Evolutionary conservation across 2,888 invertebrate genomes (phyloP).

Genomic region (Cerastis rubricosa): DNA sequence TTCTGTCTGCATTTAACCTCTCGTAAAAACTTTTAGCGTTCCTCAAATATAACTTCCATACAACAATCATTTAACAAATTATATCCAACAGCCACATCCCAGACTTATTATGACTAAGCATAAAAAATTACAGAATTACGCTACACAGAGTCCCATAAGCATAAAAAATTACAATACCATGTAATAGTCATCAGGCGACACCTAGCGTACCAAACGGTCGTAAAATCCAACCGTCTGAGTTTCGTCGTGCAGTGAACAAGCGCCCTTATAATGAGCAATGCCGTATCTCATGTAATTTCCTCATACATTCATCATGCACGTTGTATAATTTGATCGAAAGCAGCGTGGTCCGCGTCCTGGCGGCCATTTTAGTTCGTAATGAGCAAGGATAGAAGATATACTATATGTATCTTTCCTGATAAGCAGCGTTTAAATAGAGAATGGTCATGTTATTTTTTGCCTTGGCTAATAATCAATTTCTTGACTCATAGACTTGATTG

Average conservation of each 20-base stretch:
- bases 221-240: constrained; percentile 39
- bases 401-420: constrained; percentile 62
- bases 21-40: constrained; percentile 8
- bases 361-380: constrained; percentile 77
- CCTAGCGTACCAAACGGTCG: constrained; percentile 50
- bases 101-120: constrained; percentile 26
- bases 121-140: constrained; percentile 50
- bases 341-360: constrained; percentile 77
- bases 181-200: constrained; percentile 48
- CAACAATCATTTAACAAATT: constrained; percentile 26
- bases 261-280: constrained; percentile 55
- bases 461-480: not conserved
- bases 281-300: constrained; percentile 66
- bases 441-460: not conserved
- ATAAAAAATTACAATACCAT: constrained; percentile 52
- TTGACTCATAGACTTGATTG: not conserved
- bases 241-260: constrained; percentile 49
- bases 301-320: constrained; percentile 76
- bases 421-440: constrained; percentile 19
- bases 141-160: constrained; percentile 17
- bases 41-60: constrained; percentile 16
- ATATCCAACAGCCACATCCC: not conserved
- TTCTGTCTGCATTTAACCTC: not conserved
- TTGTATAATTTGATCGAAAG: constrained; percentile 88
- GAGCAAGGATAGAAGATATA: constrained; percentile 66